These are phyloP conservation scores for Cossypha niveicapilla DNA, from an alignment of 2,797 vertebrate genomes.

Conservation along the genomic window DNA sequence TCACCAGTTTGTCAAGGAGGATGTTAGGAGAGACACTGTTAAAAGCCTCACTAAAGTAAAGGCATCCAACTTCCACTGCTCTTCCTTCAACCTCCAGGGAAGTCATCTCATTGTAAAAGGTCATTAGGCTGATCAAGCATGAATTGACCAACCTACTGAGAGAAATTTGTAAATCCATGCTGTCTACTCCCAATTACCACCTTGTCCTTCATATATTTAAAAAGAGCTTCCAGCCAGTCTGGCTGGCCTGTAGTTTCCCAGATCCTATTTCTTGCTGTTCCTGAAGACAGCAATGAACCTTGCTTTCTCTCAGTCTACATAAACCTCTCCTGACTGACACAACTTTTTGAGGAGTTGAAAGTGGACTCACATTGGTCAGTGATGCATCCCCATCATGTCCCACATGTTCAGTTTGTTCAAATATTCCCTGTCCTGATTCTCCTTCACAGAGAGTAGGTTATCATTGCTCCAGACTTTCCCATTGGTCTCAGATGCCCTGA, in stretches of 20 bases:
- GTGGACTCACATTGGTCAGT: neutral
- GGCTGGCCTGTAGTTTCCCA: neutral
- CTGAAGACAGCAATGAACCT: neutral
- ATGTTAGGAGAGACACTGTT: neutral
- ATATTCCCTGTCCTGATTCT: neutral
- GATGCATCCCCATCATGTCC: neutral
- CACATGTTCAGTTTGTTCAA: fast-evolving
- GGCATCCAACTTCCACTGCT: neutral
- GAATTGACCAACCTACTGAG: neutral
- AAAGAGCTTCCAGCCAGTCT: neutral
- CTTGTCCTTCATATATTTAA: neutral
- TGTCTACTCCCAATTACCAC: neutral
- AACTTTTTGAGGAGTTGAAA: neutral
- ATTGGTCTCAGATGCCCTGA: neutral
- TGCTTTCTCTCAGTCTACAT: neutral
- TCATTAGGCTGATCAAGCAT: neutral
- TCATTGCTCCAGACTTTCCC: neutral
- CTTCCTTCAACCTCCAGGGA: neutral
- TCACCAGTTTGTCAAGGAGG: neutral
- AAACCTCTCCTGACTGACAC: neutral
- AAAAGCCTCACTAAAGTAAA: neutral
- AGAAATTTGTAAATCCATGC: neutral
- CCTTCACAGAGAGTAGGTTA: neutral
- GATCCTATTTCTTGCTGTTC: neutral
- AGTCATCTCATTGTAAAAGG: neutral